A percentile compares a stretch with the other conserved stretches of the same genome.
These are phyloP conservation scores for Autographa gamma DNA, from an alignment of 2,888 invertebrate genomes.

Conservation along the genomic window DNA sequence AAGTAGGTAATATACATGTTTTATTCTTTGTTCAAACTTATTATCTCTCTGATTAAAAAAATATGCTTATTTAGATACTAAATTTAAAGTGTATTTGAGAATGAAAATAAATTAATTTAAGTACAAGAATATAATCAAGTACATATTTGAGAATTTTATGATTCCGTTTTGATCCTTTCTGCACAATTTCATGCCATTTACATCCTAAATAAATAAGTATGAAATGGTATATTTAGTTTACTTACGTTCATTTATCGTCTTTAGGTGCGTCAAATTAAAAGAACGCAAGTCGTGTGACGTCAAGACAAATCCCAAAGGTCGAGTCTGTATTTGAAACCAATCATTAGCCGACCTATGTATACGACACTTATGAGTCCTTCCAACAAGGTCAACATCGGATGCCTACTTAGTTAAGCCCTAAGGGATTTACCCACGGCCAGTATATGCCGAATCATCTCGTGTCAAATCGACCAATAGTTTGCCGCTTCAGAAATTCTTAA, in stretches of 20 bases:
- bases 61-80: too few species aligned
- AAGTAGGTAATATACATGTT: not conserved
- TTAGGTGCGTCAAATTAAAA: not conserved
- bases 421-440: not conserved
- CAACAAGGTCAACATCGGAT: conserved; percentile 3
- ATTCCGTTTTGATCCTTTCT: too few species aligned
- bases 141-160: too few species aligned
- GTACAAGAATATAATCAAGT: too few species aligned
- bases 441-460: conserved; percentile 11
- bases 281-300: not conserved
- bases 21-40: too few species aligned
- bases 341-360: not conserved
- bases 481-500: not conserved
- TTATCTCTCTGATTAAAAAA: too few species aligned
- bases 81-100: too few species aligned
- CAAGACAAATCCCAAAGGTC: not conserved
- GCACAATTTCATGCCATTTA: too few species aligned
- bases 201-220: too few species aligned
- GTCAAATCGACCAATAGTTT: not conserved
- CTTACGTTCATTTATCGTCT: too few species aligned
- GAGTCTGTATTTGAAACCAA: not conserved
- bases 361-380: conserved; percentile 3
- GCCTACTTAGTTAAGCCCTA: conserved; percentile 4
- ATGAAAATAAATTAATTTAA: too few species aligned
- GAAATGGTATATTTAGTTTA: too few species aligned